A percentile compares a stretch with the other conserved stretches of the same genome.
These are phyloP conservation scores for Argya squamiceps DNA, from an alignment of 2,797 vertebrate genomes.

Conservation along the genomic window DNA sequence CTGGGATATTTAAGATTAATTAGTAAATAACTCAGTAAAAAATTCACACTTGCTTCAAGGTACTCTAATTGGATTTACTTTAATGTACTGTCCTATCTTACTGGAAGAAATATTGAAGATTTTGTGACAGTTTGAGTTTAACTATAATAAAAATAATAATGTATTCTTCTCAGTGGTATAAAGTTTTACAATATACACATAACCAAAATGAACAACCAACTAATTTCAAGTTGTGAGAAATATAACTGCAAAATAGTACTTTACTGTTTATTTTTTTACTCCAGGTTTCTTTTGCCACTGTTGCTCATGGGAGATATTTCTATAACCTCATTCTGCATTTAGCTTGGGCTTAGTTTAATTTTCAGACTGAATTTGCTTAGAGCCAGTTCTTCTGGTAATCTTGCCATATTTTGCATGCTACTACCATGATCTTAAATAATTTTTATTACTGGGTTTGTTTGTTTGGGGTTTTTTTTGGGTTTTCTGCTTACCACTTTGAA, in stretches of 20 bases:
- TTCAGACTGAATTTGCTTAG: background rate
- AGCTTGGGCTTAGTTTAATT: background rate
- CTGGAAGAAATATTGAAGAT: background rate
- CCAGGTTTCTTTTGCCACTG: background rate
- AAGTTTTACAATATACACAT: background rate
- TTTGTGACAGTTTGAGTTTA: background rate
- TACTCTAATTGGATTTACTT: constrained; percentile 9
- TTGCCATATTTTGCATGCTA: background rate
- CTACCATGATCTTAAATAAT: rapidly evolving
- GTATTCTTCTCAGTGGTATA: background rate
- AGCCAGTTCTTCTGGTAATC: background rate
- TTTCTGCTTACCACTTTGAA: background rate
- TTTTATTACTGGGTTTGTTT: background rate
- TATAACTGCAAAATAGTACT: background rate
- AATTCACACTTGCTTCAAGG: constrained; percentile 6
- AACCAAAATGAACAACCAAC: background rate
- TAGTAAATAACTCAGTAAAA: constrained; percentile 24
- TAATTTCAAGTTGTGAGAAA: background rate
- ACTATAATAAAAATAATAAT: background rate
- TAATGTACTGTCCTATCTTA: background rate
- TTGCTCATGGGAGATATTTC: background rate
- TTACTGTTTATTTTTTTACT: background rate
- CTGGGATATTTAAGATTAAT: constrained; percentile 12
- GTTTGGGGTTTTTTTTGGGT: rapidly evolving
- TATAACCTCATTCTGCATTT: background rate